Conservation (phyloP, 2,888 invertebrate species). For the Meiosimyza platycephala region DNA sequence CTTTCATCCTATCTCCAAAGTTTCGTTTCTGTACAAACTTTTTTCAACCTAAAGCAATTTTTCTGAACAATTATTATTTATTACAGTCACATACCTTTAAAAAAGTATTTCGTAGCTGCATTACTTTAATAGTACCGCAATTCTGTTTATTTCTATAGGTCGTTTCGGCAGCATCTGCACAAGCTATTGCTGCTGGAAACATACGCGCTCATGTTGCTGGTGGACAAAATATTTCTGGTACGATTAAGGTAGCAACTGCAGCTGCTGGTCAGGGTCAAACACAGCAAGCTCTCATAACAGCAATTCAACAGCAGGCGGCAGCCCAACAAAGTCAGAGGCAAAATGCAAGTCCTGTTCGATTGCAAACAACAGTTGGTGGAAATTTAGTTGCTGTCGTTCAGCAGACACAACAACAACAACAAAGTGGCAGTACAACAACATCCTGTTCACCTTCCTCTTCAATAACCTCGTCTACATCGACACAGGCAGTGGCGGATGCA, state of each 20-base stretch:
- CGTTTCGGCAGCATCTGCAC: slow-evolving; percentile 70
- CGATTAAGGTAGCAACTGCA: slow-evolving; percentile 69
- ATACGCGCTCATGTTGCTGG: slow-evolving; percentile 69
- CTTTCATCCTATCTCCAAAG: too few species aligned
- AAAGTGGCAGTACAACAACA: slow-evolving; percentile 44
- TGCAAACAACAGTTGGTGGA: slow-evolving; percentile 70
- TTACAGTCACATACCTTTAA: too few species aligned
- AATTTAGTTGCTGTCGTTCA: slow-evolving; percentile 73
- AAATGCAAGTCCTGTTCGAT: slow-evolving; percentile 72
- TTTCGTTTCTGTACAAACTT: too few species aligned
- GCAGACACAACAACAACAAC: slow-evolving; percentile 56
- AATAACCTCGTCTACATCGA: slow-evolving; percentile 42
- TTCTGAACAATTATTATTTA: too few species aligned
- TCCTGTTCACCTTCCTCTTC: slow-evolving; percentile 37
- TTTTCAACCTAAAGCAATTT: too few species aligned
- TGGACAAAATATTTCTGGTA: slow-evolving; percentile 67
- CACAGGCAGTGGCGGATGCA: slow-evolving; percentile 62
- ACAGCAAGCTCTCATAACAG: slow-evolving; percentile 70
- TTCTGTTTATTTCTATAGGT: slow-evolving; percentile 63
- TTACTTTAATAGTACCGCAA: background rate
- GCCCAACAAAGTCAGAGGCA: slow-evolving; percentile 71
- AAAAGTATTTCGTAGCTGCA: too few species aligned
- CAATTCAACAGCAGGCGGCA: slow-evolving; percentile 69
- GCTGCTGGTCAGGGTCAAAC: slow-evolving; percentile 66
- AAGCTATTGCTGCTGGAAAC: slow-evolving; percentile 68